These are phyloP conservation scores for Pelodytes ibericus DNA, from an alignment of 2,797 vertebrate genomes.

Conservation along the genomic window DNA sequence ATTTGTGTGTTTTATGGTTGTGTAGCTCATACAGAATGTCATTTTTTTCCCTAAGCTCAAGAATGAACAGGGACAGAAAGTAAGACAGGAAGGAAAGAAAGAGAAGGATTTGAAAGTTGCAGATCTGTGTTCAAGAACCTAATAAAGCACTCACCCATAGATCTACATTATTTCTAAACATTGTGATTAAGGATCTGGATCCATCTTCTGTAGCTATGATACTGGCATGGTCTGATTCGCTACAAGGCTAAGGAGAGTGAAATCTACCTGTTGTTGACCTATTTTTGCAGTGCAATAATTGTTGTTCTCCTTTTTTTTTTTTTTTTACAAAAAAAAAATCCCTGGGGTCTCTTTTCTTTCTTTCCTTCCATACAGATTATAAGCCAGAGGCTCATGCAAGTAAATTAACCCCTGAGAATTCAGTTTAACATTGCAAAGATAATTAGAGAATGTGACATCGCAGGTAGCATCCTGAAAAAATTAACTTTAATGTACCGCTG, in stretches of 20 bases:
- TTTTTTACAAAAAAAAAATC: no score
- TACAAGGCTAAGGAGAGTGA: neutral
- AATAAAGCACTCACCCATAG: no score
- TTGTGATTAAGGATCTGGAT: no score
- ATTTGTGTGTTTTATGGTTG: no score
- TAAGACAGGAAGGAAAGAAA: no score
- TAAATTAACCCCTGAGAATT: slow-evolving; percentile 14
- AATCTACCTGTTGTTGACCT: neutral
- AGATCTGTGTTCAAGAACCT: no score
- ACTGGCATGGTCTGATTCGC: neutral
- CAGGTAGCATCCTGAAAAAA: slow-evolving; percentile 6
- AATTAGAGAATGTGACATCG: neutral
- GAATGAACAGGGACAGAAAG: no score
- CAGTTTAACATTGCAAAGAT: neutral
- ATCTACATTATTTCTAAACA: no score
- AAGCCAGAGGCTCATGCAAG: neutral
- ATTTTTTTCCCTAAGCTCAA: no score
- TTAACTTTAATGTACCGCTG: neutral
- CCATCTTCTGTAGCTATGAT: no score
- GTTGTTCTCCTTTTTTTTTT: neutral
- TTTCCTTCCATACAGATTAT: neutral
- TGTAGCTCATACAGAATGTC: no score
- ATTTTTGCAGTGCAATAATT: slow-evolving; percentile 4
- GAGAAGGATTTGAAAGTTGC: no score
- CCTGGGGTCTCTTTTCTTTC: neutral